These are phyloP conservation scores for Gephyroberyx darwinii DNA, from an alignment of 2,797 vertebrate genomes.

Conservation along the genomic window DNA sequence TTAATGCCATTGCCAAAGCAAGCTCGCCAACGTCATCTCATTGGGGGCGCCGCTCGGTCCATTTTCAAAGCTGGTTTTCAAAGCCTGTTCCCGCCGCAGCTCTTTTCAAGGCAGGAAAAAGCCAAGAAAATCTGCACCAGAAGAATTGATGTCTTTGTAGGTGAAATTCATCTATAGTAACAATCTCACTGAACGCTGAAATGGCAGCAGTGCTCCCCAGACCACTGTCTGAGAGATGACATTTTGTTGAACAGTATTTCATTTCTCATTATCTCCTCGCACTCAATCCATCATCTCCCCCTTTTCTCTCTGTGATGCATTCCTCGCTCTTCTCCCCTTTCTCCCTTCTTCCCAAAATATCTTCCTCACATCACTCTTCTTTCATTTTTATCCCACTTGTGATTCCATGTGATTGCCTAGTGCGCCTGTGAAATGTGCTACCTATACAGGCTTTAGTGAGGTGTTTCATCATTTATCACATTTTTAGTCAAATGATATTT, in stretches of 20 bases:
- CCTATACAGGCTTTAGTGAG: constrained; percentile 2
- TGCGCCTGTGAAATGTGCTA: constrained; percentile 15
- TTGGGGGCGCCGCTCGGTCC: constrained; percentile 49
- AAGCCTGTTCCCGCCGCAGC: constrained; percentile 48
- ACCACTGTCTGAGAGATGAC: constrained; percentile 71
- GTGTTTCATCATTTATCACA: no score
- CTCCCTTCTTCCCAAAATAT: constrained; percentile 54
- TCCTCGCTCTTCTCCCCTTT: constrained; percentile 24
- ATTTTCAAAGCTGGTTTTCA: constrained; percentile 67
- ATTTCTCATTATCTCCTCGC: constrained; percentile 74
- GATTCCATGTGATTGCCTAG: constrained; percentile 28
- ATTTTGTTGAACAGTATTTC: constrained; percentile 73
- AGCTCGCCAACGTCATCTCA: constrained; percentile 21
- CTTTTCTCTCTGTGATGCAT: constrained; percentile 37
- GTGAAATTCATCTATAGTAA: constrained; percentile 68
- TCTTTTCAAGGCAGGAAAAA: constrained; percentile 22
- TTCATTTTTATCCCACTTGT: constrained; percentile 20
- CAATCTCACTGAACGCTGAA: constrained; percentile 63
- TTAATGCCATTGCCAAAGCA: constrained; percentile 54
- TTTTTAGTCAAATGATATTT: no score
- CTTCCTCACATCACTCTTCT: constrained; percentile 10
- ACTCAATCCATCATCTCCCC: constrained; percentile 60
- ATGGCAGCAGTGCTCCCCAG: constrained; percentile 68
- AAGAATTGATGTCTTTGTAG: constrained; percentile 70
- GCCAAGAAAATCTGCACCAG: constrained; percentile 59